These are phyloP conservation scores for Nymphalis c-album DNA, from an alignment of 2,888 invertebrate genomes.

Conservation along the genomic window DNA sequence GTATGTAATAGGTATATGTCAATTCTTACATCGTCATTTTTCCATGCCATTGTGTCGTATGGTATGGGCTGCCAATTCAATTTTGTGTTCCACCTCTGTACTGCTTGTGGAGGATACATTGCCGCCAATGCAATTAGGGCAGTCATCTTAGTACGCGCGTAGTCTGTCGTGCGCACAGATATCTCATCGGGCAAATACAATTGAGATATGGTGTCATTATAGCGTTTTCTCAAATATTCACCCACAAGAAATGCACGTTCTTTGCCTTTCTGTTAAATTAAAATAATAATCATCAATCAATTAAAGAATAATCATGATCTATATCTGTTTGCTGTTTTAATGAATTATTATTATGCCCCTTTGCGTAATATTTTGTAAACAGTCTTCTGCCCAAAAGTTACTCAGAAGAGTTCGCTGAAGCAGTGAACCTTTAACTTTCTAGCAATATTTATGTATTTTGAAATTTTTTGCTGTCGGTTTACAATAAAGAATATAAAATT, in stretches of 20 bases:
- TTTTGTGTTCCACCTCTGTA: constrained; percentile 80
- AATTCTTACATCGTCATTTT: constrained; percentile 67
- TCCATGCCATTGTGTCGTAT: constrained; percentile 56
- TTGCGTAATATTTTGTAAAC: too few relatives aligned
- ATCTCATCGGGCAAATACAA: constrained; percentile 76
- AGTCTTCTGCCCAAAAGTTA: too few relatives aligned
- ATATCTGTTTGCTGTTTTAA: too few relatives aligned
- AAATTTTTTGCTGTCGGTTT: too few relatives aligned
- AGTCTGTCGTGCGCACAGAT: constrained; percentile 83
- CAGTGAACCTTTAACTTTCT: too few relatives aligned
- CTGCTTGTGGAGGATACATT: constrained; percentile 82
- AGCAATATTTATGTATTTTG: too few relatives aligned
- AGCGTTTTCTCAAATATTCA: constrained; percentile 67
- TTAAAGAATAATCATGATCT: too few relatives aligned
- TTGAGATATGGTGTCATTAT: constrained; percentile 66
- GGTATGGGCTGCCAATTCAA: constrained; percentile 87
- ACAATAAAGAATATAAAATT: too few relatives aligned
- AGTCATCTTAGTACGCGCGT: constrained; percentile 88
- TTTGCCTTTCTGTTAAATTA: constrained; percentile 71
- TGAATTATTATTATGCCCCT: too few relatives aligned
- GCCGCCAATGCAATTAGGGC: constrained; percentile 85
- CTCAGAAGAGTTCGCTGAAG: too few relatives aligned
- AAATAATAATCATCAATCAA: too few relatives aligned
- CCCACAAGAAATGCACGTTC: constrained; percentile 75
- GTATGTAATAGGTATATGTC: background rate